phyloP scores from a whole-genome alignment of 2,888 invertebrate genomes.

The Cantharis rustica region DNA sequence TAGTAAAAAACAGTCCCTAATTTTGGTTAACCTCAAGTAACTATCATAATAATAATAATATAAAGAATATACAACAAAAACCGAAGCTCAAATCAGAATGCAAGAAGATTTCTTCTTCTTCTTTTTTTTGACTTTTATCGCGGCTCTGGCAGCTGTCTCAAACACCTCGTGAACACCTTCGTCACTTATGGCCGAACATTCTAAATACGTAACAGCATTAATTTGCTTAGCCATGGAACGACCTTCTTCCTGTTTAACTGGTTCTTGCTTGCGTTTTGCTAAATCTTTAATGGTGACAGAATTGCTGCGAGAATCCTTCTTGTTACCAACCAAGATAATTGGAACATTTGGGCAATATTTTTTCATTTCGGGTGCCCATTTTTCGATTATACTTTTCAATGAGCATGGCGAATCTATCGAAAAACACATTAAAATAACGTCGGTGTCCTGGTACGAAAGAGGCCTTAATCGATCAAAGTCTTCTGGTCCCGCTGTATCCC shows the following conservation, averaged over 20 bases:
- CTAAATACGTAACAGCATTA: slow-evolving; percentile 96
- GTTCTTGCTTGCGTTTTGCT: slow-evolving; percentile 98
- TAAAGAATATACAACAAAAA: no score
- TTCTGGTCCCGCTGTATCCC: no score
- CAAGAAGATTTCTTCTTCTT: slow-evolving; percentile 93
- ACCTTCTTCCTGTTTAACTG: slow-evolving; percentile 96
- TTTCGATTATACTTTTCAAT: slow-evolving; percentile 98
- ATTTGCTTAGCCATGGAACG: slow-evolving; percentile 98
- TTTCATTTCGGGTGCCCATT: slow-evolving; percentile 98
- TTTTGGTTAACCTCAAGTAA: no score
- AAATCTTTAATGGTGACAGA: slow-evolving; percentile 92
- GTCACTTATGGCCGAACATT: slow-evolving; percentile 99
- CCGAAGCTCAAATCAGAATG: slow-evolving; percentile 66
- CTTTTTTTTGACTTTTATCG: slow-evolving; percentile 95
- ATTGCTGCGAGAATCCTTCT: slow-evolving; percentile 95
- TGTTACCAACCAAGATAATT: slow-evolving; percentile 98
- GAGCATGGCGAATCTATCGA: slow-evolving; percentile 99
- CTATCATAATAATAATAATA: no score
- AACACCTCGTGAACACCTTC: slow-evolving; percentile 99
- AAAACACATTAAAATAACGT: slow-evolving; percentile 99
- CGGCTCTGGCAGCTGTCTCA: slow-evolving; percentile 97
- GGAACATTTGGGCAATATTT: slow-evolving; percentile 99
- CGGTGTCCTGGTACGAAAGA: no score
- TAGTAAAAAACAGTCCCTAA: no score
- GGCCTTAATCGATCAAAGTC: no score